Evolutionary conservation across 92 coral and sea anemone species (phyloP).

Genomic region (Umimayanthus kanabou): DNA sequence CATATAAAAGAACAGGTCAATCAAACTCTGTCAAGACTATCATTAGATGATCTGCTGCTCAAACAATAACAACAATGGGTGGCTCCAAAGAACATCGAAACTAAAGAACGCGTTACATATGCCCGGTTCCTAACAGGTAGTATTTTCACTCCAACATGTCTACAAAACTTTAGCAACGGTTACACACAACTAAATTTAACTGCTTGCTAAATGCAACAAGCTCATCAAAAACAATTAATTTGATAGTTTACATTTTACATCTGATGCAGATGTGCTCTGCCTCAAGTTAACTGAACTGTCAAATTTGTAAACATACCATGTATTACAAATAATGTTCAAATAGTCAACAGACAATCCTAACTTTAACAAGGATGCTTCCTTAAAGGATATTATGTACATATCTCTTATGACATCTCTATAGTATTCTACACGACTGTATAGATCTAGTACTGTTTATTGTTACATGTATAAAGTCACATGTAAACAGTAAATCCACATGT

Average conservation of each 20-base stretch:
- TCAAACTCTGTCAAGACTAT: neutral
- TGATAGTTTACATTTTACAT: conserved; percentile 35
- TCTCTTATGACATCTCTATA: neutral
- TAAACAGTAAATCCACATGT: neutral
- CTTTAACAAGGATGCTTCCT: neutral
- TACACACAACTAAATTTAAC: conserved; percentile 20
- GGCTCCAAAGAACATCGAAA: neutral
- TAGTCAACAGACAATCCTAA: conserved; percentile 1
- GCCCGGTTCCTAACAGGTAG: conserved; percentile 5
- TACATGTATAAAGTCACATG: neutral
- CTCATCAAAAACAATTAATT: neutral
- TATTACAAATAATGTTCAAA: neutral
- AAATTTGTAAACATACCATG: neutral
- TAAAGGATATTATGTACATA: conserved; percentile 8
- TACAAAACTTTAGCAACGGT: neutral
- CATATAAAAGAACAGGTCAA: neutral
- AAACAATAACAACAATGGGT: neutral
- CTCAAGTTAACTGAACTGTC: conserved; percentile 3
- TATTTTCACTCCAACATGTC: neutral
- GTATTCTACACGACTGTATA: neutral
- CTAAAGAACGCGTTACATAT: neutral
- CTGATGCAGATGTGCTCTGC: conserved; percentile 35
- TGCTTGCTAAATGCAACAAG: conserved; percentile 25
- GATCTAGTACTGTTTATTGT: neutral
- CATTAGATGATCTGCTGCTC: neutral